These are phyloP conservation scores for Zapus hudsonius DNA, from an alignment of 2,113 vertebrate genomes.

Conservation along the genomic window DNA sequence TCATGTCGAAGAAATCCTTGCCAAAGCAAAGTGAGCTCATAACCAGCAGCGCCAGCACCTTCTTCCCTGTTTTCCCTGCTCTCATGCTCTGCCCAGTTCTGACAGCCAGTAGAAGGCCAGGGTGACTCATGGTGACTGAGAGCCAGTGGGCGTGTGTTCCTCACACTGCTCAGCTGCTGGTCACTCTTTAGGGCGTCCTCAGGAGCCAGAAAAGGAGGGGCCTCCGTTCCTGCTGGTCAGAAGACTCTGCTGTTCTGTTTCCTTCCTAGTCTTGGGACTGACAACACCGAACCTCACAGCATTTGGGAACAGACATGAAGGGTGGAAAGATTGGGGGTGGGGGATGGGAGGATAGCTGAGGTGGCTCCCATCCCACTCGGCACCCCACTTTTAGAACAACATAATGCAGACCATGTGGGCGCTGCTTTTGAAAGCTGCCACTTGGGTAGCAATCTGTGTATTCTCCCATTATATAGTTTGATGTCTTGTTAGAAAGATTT, in stretches of 20 bases:
- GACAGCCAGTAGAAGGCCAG: fast-evolving
- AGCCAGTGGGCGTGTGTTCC: not conserved
- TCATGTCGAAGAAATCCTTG: not conserved
- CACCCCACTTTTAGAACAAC: not conserved
- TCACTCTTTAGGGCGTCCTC: not conserved
- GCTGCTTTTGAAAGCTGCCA: conserved; percentile 35
- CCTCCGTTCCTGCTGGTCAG: not conserved
- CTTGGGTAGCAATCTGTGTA: conserved; percentile 51
- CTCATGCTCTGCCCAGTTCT: fast-evolving
- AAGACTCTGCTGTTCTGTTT: not conserved
- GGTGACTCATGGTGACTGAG: not conserved
- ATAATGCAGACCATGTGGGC: conserved; percentile 12
- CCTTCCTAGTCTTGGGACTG: not conserved
- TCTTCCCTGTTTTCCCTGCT: not conserved
- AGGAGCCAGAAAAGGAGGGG: too few relatives aligned
- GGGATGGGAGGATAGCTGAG: not conserved
- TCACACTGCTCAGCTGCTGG: too few relatives aligned
- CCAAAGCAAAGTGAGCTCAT: not conserved
- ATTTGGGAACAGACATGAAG: not conserved
- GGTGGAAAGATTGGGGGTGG: not conserved
- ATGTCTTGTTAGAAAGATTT: conserved; percentile 61
- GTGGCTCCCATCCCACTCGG: too few relatives aligned
- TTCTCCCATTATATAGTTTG: conserved; percentile 42
- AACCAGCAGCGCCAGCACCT: not conserved
- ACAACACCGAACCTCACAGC: not conserved